Conservation (phyloP, 2,113 vertebrate species). For the Caracal caracal region DNA sequence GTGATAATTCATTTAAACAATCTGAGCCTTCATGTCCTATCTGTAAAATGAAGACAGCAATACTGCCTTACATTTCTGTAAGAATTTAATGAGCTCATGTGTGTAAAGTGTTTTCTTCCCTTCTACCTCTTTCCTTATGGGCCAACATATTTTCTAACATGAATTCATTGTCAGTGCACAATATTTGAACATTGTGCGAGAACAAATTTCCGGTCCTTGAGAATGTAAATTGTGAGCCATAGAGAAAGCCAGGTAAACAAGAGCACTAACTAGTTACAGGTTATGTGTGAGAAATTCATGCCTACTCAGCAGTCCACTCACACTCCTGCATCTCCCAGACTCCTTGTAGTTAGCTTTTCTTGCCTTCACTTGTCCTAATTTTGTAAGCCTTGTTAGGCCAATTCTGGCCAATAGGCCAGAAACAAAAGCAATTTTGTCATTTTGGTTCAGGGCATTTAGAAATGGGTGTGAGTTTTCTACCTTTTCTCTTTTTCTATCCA, state of each 20-base stretch:
- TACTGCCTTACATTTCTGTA: background rate
- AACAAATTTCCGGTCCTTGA: background rate
- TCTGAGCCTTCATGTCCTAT: background rate
- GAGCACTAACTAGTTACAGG: background rate
- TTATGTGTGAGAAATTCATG: too few species aligned
- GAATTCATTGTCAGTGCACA: background rate
- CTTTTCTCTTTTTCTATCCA: background rate
- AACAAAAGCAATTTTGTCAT: background rate
- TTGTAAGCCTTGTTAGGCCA: background rate
- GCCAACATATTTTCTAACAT: background rate
- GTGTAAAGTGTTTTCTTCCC: background rate
- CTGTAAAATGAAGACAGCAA: background rate
- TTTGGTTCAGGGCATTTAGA: background rate
- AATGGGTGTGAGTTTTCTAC: background rate
- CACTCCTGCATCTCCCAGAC: background rate
- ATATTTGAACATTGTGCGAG: background rate
- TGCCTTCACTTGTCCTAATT: background rate
- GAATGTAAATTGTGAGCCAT: background rate
- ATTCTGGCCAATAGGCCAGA: background rate
- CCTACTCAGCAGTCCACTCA: accelerated
- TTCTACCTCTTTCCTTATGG: background rate
- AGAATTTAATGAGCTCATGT: background rate
- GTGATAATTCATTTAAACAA: constrained; percentile 14
- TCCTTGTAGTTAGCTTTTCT: background rate
- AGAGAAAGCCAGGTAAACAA: background rate